Evolutionary conservation across 2,888 invertebrate genomes (phyloP).

Genomic region (Salticus scenicus): DNA sequence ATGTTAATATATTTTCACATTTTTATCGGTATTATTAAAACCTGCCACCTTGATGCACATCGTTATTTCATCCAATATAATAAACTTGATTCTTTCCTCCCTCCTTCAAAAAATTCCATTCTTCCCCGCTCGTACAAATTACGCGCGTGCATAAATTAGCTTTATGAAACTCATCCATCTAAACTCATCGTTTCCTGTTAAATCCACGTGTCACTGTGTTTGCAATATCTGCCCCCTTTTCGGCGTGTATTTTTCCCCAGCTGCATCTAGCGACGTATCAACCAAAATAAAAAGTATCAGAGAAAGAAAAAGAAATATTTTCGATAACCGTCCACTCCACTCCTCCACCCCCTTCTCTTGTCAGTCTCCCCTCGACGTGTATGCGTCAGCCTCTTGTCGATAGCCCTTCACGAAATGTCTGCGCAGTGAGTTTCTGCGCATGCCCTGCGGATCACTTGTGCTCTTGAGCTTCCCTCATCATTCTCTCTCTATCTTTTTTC

Average conservation of each 20-base stretch:
- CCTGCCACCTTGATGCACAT: too few relatives aligned
- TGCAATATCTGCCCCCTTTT: slow-evolving; percentile 28
- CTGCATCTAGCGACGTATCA: slow-evolving; percentile 33
- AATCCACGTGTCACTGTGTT: not conserved
- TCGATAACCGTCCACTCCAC: slow-evolving; percentile 33
- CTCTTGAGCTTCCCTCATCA: slow-evolving; percentile 40
- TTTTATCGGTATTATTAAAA: too few relatives aligned
- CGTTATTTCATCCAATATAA: too few relatives aligned
- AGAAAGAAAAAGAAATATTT: not conserved
- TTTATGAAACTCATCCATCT: not conserved
- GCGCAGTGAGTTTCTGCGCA: slow-evolving; percentile 53
- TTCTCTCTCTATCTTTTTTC: slow-evolving; percentile 3
- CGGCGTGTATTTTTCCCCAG: slow-evolving; percentile 49
- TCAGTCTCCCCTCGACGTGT: slow-evolving; percentile 64
- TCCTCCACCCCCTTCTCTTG: slow-evolving; percentile 23
- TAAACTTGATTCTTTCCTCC: too few relatives aligned
- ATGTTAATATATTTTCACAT: too few relatives aligned
- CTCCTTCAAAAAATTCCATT: too few relatives aligned
- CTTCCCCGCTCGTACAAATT: too few relatives aligned
- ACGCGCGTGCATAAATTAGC: not conserved
- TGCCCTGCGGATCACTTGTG: slow-evolving; percentile 49
- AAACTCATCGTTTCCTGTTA: not conserved
- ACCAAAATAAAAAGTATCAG: slow-evolving; percentile 7
- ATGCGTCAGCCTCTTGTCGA: slow-evolving; percentile 66
- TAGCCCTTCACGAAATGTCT: slow-evolving; percentile 64